A percentile compares a stretch with the other conserved stretches of the same genome.
Conservation (phyloP, 2,888 invertebrate genomes). For the Syrphus vitripennis region DNA sequence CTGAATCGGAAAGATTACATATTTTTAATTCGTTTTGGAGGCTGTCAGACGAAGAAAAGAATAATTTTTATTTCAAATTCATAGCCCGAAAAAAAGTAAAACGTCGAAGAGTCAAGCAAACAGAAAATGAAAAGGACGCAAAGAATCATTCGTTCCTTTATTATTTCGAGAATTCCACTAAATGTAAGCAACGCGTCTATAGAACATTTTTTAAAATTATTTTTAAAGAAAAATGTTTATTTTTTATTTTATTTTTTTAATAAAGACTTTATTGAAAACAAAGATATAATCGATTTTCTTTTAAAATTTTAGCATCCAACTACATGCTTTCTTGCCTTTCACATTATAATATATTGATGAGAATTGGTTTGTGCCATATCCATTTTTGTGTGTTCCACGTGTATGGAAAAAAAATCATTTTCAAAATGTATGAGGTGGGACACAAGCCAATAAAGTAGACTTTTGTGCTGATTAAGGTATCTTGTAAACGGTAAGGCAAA, state of each 20-base stretch:
- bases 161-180: neutral
- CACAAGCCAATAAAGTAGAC: neutral
- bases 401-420: neutral
- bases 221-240: too few relatives aligned
- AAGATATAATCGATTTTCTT: neutral
- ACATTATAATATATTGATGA: neutral
- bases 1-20: neutral
- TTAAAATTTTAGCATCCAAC: neutral
- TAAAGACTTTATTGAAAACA: neutral
- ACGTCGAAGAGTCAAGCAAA: neutral
- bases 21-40: constrained; percentile 28
- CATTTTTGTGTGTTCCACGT: neutral
- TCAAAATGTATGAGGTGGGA: neutral
- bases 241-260: too few relatives aligned
- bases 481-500: neutral
- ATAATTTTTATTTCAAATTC: constrained; percentile 13
- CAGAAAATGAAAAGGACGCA: neutral
- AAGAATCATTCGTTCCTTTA: neutral
- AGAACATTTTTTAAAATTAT: neutral
- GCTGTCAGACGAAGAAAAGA: constrained; percentile 12
- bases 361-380: neutral
- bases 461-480: neutral
- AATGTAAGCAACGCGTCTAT: neutral
- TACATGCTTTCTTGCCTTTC: neutral
- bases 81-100: constrained; percentile 2